Evolutionary conservation across 2,797 vertebrate genomes (phyloP), one percentile per base, ranked within the genome.

Genomic region (Chelon labrosus): DNA sequence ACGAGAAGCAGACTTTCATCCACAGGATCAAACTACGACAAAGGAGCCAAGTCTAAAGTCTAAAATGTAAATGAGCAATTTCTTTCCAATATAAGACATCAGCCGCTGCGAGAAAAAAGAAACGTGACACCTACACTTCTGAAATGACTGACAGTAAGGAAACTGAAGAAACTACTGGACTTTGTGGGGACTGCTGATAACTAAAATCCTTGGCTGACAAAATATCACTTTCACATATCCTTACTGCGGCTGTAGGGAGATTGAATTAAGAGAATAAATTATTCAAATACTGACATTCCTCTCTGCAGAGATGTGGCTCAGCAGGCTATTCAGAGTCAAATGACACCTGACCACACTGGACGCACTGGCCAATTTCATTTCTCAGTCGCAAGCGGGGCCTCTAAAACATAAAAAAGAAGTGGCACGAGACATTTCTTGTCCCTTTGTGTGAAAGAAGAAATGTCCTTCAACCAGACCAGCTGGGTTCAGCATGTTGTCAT

Each of bases 51-150:
- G 73, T 83, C 71, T 79, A 67, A 55, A 73, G 73, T 83, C 71
- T 79, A 67, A 80, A 71, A 85, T 85, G 85, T 20, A 88, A 88
- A 91, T 85, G 53, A 81, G 59, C 31, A 37, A 60, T 68, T 82
- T 55, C 46, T 75, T 22, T 83, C 63, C 77, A 50, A 49, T n/a
- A 62, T 27, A 53, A 75, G 46, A 44, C 61, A 75, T 70, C 62
- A 7, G 0, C n/a, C 5, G 47, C 52, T 49, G 22, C 42, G 0
- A 7, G 8, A 35, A 16, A 54, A 52, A 3, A 16, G 20, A 39
- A 47, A 55, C 54, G 17, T 27, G 59, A 82, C 73, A 80, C 75
- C 75, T 79, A 64, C 82, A 81, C 63, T 64, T 41, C 44, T 19
- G 25, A 16, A 27, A 41, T 82, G 81, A 83, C 39, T 79, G 85